These are phyloP conservation scores for Hesperophylax magnus DNA, from an alignment of 1,140 invertebrate genomes.

Conservation along the genomic window DNA sequence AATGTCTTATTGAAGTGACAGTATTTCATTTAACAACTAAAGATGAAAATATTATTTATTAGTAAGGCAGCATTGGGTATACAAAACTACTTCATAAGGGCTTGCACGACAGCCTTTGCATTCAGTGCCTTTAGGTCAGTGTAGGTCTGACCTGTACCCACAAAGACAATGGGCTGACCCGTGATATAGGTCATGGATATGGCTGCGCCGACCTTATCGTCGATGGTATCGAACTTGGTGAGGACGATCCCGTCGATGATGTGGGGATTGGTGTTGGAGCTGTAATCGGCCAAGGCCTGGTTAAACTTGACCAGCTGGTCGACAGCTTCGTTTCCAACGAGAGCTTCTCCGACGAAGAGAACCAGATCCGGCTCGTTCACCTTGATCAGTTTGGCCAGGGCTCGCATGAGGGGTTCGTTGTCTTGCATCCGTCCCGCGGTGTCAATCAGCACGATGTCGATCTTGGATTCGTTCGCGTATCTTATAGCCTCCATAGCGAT, in stretches of 20 bases:
- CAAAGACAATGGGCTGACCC: slow-evolving; percentile 99
- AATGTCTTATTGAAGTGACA: too few relatives aligned
- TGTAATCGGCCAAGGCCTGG: slow-evolving; percentile 93
- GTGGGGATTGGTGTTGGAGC: slow-evolving; percentile 86
- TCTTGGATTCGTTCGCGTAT: slow-evolving; percentile 83
- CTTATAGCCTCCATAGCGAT: slow-evolving; percentile 98
- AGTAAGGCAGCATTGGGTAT: slow-evolving; percentile 37
- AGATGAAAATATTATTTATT: too few relatives aligned
- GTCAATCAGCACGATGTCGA: slow-evolving; percentile 96
- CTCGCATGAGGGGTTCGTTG: slow-evolving; percentile 98
- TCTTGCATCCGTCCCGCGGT: slow-evolving; percentile 99
- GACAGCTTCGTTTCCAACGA: slow-evolving; percentile 99
- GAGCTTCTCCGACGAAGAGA: slow-evolving; percentile 98
- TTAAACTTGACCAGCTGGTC: slow-evolving; percentile 99
- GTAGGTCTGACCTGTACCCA: slow-evolving; percentile 99
- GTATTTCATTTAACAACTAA: too few relatives aligned
- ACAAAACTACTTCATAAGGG: slow-evolving; percentile 90
- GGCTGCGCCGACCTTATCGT: slow-evolving; percentile 99
- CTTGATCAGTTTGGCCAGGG: slow-evolving; percentile 91
- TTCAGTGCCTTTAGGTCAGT: slow-evolving; percentile 97
- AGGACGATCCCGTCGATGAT: slow-evolving; percentile 98
- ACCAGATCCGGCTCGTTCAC: slow-evolving; percentile 97
- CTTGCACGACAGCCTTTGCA: slow-evolving; percentile 95
- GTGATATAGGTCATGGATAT: slow-evolving; percentile 99
- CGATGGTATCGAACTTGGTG: slow-evolving; percentile 99